Base-by-base conservation (phyloP, 2,888 invertebrate species). In the Drosophila kanekoi region DNA sequence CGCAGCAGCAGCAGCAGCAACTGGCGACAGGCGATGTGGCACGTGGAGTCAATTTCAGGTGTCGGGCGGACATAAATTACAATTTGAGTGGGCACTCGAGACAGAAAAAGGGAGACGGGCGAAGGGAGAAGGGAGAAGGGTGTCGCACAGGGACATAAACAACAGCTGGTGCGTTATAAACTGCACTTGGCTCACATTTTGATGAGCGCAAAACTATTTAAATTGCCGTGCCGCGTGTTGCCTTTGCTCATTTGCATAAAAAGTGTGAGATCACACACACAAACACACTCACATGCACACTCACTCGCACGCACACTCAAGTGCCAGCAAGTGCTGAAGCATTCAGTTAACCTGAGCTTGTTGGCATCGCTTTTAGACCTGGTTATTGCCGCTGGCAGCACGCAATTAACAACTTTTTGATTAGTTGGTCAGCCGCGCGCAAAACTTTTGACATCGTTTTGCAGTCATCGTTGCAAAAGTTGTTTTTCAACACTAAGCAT, bases 1-100 rank as follows among this genome's bases (percentile, higher is more conserved):
- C 33, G 35, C 41, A 28, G n/a, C 47, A 51, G 37, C 38, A 35
- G 23, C 28, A 35, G 28, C 28, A 28, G 10, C 18, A 14, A 40
- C 38, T 18, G 18, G 18, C 47, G 56, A 41, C 44, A 16, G 35
- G 8, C 43, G 70, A 56, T 70, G 68, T 70, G 68, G 59, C 74
- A 84, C 79, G 75, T 81, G 87, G 64, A 84, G 83, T 87, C 87
- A 77, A 84, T 84, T 84, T 79, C 77, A 83, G 72, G 80, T 87
- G 84, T 74, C 72, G 74, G 56, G 18, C 58, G 68, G 54, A 79
- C 87, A 83, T 83, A 87, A 83, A 83, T 83, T 77, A 84, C 83
- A 77, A 75, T 81, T 84, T 84, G 70, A 81, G 70, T 84, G 74
- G 74, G 68, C 71, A 68, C 72, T 67, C 69, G 58, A 69, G 57